phyloP scores from a whole-genome alignment of 2,797 vertebrate genomes.

The Enteromius paludinosus region DNA sequence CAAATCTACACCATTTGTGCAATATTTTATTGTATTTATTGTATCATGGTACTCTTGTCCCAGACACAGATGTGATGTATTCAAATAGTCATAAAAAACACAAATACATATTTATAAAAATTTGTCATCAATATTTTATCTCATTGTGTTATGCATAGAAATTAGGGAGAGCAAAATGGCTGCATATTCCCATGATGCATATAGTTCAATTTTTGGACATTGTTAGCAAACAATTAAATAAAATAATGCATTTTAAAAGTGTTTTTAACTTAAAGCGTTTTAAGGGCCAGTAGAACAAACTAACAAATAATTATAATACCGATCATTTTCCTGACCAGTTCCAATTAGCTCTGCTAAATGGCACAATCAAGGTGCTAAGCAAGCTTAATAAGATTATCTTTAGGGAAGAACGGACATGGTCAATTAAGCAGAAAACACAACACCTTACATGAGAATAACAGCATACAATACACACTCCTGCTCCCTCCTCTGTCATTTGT shows the following conservation, averaged over 20 bases:
- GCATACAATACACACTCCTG: conserved; percentile 51
- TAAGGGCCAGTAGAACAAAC: not conserved
- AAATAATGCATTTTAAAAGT: not conserved
- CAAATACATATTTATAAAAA: not conserved
- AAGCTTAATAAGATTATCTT: conserved; percentile 67
- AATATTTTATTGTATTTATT: not conserved
- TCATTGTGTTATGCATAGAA: not conserved
- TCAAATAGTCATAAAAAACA: not conserved
- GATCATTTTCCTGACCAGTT: not conserved
- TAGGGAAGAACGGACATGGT: conserved; percentile 74
- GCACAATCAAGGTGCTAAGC: conserved; percentile 1
- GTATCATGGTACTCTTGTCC: not conserved
- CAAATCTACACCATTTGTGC: not conserved
- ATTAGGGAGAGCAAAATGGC: not conserved
- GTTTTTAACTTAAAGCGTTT: not conserved
- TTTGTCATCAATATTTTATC: no score
- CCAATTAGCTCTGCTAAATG: conserved; percentile 10
- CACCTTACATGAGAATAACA: not conserved
- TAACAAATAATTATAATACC: not conserved
- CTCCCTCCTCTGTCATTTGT: conserved; percentile 70
- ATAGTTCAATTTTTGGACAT: not conserved
- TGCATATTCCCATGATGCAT: not conserved
- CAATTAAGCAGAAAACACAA: conserved; percentile 49
- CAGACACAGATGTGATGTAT: not conserved
- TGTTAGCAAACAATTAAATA: not conserved